phyloP scores from a whole-genome alignment of 2,113 vertebrate species.

The Anoplopoma fimbria region DNA sequence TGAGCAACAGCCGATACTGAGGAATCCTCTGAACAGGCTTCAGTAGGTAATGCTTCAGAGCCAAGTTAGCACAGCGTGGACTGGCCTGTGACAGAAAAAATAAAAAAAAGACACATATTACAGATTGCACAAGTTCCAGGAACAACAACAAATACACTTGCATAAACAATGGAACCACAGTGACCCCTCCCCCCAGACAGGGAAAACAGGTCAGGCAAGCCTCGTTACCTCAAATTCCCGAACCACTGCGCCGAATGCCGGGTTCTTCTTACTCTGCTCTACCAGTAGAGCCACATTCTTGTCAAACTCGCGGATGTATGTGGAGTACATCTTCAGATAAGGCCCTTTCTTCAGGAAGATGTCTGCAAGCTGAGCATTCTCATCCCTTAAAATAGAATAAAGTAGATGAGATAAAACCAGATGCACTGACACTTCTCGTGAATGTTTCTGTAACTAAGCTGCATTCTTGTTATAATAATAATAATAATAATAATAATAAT shows the following conservation, averaged over 20 bases:
- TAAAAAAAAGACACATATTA: neutral
- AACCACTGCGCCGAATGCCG: constrained; percentile 89
- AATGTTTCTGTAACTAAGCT: neutral
- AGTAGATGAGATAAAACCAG: neutral
- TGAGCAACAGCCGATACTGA: constrained; percentile 94
- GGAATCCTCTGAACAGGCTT: constrained; percentile 99
- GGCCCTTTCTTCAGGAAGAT: constrained; percentile 98
- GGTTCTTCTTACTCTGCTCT: constrained; percentile 94
- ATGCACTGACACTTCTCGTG: neutral
- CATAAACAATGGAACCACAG: constrained; percentile 10
- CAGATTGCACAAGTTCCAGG: neutral
- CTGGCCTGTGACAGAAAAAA: constrained; percentile 83
- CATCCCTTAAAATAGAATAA: constrained; percentile 83
- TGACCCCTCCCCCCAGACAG: neutral
- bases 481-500: too few species aligned
- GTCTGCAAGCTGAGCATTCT: constrained; percentile 91
- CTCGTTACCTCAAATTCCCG: constrained; percentile 92
- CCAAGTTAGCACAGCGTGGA: constrained; percentile 93
- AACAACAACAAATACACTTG: neutral
- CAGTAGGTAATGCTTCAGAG: constrained; percentile 95
- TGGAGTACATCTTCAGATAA: constrained; percentile 98
- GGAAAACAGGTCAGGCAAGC: constrained; percentile 63
- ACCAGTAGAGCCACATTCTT: constrained; percentile 94
- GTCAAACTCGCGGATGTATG: constrained; percentile 98
- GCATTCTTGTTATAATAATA: neutral